Percentiles rank a stretch among this genome's conserved stretches.
These are phyloP conservation scores for Conger conger DNA, from an alignment of 2,113 vertebrate species.

Conservation along the genomic window DNA sequence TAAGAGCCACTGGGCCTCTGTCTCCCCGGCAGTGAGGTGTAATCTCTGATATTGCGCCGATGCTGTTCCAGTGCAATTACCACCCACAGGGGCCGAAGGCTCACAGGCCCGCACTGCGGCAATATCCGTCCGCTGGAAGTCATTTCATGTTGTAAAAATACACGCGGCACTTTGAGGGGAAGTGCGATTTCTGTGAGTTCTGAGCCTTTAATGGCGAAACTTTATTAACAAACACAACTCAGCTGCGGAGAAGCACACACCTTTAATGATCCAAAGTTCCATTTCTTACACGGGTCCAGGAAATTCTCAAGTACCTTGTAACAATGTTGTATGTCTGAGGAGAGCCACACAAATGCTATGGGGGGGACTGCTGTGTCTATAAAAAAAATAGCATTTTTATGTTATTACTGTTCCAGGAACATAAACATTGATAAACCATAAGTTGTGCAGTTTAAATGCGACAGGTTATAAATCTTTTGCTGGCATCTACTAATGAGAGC, in stretches of 20 bases:
- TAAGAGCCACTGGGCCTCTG: slow-evolving; percentile 11
- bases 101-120: not conserved
- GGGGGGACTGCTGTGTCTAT: not conserved
- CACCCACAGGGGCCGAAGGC: slow-evolving; percentile 17
- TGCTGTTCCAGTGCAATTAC: slow-evolving; percentile 14
- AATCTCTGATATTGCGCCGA: slow-evolving; percentile 28
- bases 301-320: not conserved
- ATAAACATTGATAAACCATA: not conserved
- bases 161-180: slow-evolving; percentile 13
- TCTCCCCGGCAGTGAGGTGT: not conserved
- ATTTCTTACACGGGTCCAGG: not conserved
- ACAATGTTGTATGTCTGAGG: not conserved
- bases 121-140: slow-evolving; percentile 22
- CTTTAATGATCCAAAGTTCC: not conserved
- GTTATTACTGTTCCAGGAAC: not conserved
- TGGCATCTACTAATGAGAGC: not conserved
- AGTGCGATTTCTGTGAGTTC: not conserved
- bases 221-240: not conserved
- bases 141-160: slow-evolving; percentile 33
- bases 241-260: not conserved
- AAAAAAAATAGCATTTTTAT: not conserved
- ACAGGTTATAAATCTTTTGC: not conserved
- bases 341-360: not conserved
- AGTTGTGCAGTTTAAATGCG: not conserved
- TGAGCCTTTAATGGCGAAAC: not conserved